Percentiles rank a stretch among this genome's conserved stretches.
Conservation (phyloP, 2,888 invertebrate genomes). For the Xestia ashworthii region DNA sequence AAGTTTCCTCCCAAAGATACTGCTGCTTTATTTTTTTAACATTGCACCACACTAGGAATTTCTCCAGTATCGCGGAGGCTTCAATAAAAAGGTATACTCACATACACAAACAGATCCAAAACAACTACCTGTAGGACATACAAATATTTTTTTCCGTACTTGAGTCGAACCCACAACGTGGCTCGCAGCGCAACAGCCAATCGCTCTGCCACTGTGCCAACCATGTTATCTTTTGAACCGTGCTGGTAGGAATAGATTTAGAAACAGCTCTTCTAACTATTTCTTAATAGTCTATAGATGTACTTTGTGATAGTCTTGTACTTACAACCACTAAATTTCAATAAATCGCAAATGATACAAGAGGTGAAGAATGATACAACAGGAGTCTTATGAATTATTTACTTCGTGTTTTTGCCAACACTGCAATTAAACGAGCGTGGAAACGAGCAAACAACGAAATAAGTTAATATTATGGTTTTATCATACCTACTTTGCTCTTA, state of each 20-base stretch:
- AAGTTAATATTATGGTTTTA: conserved; percentile 25
- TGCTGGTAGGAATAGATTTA: neutral
- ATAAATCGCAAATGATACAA: conserved; percentile 22
- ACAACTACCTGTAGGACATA: neutral
- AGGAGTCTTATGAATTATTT: conserved; percentile 47
- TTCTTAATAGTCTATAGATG: neutral
- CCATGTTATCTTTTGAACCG: neutral
- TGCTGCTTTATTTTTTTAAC: neutral
- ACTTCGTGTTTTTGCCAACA: conserved; percentile 29
- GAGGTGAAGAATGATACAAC: no score
- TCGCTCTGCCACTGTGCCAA: neutral
- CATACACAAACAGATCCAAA: neutral
- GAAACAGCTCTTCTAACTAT: neutral
- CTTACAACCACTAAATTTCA: conserved; percentile 1
- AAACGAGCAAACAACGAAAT: conserved; percentile 36
- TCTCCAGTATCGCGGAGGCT: neutral
- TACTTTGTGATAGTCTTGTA: no score
- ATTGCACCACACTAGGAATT: neutral
- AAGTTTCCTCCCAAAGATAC: neutral
- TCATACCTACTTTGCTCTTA: neutral
- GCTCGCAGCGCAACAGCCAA: neutral
- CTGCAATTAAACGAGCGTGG: conserved; percentile 29
- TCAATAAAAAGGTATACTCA: neutral
- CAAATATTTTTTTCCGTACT: neutral
- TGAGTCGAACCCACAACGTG: neutral